Percentiles rank a stretch among this genome's conserved stretches.
These are phyloP conservation scores for Egretta garzetta DNA, from an alignment of 2,113 vertebrate species.

Conservation along the genomic window DNA sequence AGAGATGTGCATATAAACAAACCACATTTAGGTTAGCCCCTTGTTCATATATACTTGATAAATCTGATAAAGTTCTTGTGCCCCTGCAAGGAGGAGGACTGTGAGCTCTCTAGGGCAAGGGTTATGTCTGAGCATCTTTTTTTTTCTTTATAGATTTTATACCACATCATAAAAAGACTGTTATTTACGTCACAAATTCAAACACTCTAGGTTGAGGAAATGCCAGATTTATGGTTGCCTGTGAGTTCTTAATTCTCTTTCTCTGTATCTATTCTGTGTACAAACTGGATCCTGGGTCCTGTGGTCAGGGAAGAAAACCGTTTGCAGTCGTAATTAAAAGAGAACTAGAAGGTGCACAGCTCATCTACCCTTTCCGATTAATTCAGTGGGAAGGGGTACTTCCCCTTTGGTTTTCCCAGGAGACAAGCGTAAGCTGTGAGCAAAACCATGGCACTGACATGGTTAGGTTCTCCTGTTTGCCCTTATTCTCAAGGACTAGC, in stretches of 20 bases:
- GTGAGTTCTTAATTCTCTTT: not conserved
- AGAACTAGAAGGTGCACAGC: not conserved
- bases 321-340: not conserved
- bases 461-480: not conserved
- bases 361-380: fast-evolving
- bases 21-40: not conserved
- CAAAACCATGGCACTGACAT: not conserved
- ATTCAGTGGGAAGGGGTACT: not conserved
- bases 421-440: not conserved
- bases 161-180: not conserved
- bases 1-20: not conserved
- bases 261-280: not conserved
- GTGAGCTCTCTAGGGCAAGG: not conserved
- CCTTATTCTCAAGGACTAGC: not conserved
- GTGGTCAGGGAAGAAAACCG: not conserved
- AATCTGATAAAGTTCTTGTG: not conserved
- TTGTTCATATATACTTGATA: not conserved
- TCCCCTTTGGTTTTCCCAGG: not conserved
- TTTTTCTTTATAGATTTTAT: not conserved
- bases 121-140: not conserved
- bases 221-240: not conserved
- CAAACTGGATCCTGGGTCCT: not conserved
- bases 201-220: not conserved
- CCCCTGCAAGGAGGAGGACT: not conserved
- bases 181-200: not conserved